Base-by-base conservation (phyloP, 1,140 invertebrate genomes). In the Arctopsyche grandis region DNA sequence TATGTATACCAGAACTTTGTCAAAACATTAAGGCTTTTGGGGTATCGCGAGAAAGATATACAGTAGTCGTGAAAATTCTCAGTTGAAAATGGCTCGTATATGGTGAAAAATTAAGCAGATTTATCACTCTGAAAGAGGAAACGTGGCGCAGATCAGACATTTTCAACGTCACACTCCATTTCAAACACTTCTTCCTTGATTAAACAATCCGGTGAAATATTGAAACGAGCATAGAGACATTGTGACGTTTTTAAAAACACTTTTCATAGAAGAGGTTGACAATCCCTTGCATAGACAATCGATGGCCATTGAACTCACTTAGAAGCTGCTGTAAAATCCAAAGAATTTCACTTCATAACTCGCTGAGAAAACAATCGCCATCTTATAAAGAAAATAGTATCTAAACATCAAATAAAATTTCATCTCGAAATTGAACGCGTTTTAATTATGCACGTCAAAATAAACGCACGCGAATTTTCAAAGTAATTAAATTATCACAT, bases 41-140 rank as follows among this genome's bases (percentile, higher is more conserved):
- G 56, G 56, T 7, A 60, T 60, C 19, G 56, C 19, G 56, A 38
- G 29, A 38, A 38, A 38, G 29, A 38, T 38, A 38, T 38, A 38
- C 29, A 60, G 7, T 60, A 5, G 56, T 21, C n/a, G n/a, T 21
- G n/a, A 9, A 60, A 60, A 21, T n/a, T 19, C 56, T 19, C 3
- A 60, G 56, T 60, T 21, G 56, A 60, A 60, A 16, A 0, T 16
- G 12, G 16, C 56, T 60, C 56, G 56, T 21, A 60, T 21, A 60
- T 60, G 19, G 21, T 60, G 56, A 60, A 60, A 60, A 60, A 60
- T 60, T 60, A 21, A 16, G n/a, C 0, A 60, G 16, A 60, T 60
- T 60, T 60, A 60, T 60, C 56, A 60, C 56, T 9, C 56, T 19
- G 56, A 60, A 60, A 60, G 56, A 19, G 56, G 56, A 60, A 19